phyloP scores from a whole-genome alignment of 1,140 invertebrate species.

The Drosophila mojavensis region DNA sequence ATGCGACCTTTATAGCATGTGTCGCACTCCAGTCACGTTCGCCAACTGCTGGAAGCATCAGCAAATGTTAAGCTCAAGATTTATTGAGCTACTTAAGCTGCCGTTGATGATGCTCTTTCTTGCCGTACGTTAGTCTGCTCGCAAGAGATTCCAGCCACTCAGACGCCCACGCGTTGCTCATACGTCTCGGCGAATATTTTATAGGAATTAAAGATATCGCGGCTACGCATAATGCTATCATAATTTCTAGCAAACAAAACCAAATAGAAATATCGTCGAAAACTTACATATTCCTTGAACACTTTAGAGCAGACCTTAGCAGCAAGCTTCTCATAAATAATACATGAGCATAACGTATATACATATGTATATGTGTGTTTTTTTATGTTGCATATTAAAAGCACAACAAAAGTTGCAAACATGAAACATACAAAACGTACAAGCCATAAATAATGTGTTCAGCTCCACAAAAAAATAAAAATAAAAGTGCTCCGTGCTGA shows the following conservation, averaged over 20 bases:
- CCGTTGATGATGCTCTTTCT: conserved; percentile 65
- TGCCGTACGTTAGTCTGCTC: neutral
- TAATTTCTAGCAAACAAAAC: conserved; percentile 22
- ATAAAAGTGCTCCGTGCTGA: conserved; percentile 59
- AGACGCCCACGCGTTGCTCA: conserved; percentile 24
- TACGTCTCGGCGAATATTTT: conserved; percentile 27
- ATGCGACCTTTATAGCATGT: conserved; percentile 51
- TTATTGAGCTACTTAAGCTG: conserved; percentile 80
- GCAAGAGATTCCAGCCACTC: conserved; percentile 15
- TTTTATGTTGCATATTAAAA: conserved; percentile 42
- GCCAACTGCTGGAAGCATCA: conserved; percentile 66
- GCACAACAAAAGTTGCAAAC: neutral
- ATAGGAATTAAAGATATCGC: conserved; percentile 27
- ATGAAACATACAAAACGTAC: conserved; percentile 49
- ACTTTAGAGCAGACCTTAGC: conserved; percentile 21
- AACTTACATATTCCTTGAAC: conserved; percentile 17
- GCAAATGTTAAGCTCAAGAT: conserved; percentile 79
- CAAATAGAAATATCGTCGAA: conserved; percentile 12
- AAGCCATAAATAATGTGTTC: conserved; percentile 71
- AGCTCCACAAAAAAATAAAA: conserved; percentile 32
- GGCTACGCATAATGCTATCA: conserved; percentile 15
- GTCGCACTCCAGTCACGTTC: conserved; percentile 76
- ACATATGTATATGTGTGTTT: neutral
- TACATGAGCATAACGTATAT: conserved; percentile 32
- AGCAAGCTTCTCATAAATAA: conserved; percentile 48